Conservation (phyloP, 2,797 vertebrate genomes). For the Ctenosaura bakeri region DNA sequence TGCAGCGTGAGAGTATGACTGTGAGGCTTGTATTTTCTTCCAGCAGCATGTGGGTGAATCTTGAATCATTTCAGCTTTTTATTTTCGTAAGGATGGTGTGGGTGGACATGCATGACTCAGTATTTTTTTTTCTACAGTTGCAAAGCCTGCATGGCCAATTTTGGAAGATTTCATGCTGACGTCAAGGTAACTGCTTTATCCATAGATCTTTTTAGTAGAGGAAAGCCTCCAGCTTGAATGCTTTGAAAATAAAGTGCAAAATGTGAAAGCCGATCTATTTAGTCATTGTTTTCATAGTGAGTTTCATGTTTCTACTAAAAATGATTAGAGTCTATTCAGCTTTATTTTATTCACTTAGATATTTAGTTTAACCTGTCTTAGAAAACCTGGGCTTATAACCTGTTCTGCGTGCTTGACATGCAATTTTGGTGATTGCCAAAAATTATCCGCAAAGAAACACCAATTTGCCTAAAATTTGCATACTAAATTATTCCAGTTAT, state of each 20-base stretch:
- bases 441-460: neutral
- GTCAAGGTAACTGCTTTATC: constrained; percentile 67
- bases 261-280: constrained; percentile 27
- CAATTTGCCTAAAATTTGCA: neutral
- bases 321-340: neutral
- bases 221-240: constrained; percentile 42
- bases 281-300: neutral
- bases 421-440: neutral
- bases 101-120: constrained; percentile 83
- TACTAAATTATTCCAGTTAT: neutral
- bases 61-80: constrained; percentile 80
- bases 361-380: neutral
- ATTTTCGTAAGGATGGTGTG: constrained; percentile 80
- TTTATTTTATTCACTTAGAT: neutral
- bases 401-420: neutral
- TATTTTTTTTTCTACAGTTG: constrained; percentile 79
- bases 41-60: constrained; percentile 80
- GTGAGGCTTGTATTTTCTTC: constrained; percentile 81
- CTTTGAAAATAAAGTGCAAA: constrained; percentile 31
- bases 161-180: constrained; percentile 73
- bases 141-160: constrained; percentile 77
- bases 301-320: neutral
- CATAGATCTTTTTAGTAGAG: constrained; percentile 53
- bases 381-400: neutral
- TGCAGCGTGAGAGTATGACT: constrained; percentile 61